Base-by-base conservation (phyloP, 2,888 invertebrate species). In the Sialis fuliginosa region DNA sequence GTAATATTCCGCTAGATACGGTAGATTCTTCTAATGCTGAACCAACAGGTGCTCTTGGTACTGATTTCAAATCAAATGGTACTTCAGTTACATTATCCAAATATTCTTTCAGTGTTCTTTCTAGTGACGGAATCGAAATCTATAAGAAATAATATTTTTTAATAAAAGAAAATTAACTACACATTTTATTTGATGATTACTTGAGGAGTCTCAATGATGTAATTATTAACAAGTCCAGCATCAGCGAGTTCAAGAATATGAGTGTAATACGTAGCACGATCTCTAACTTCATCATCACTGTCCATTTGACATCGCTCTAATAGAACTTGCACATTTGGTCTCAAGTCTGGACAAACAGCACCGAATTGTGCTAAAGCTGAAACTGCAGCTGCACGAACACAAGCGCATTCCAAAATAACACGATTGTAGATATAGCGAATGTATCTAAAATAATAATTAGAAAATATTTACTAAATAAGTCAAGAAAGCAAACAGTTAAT, bases 331-430 rank as follows among this genome's bases (percentile, higher is more conserved):
- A 99, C 87, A 60, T 95, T 95, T 7, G 80, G 81, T 47, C 91
- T 66, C 42, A 97, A 68, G 54, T 85, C 83, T 1, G 90, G 91
- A 62, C 93, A 91, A 47, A 89, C 83, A 0, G 97, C 97, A 2
- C 97, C 98, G 62, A 99, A 98, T 62, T 95, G 95, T 0, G 97
- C 93, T 56, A 99, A 77, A 0, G 98, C 95, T 0, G 95, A 89
- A 0, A 98, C 97, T 0, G 98, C 97, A 0, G 98, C 98, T 1
- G 95, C 95, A 48, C 95, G 72, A 1, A 98, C 93, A 9, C 91
- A 85, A 0, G 96, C 91, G 54, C 89, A 89, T 62, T 99, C 98
- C 53, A 99, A 69, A 54, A 99, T 96, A 0, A 99, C 95, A 41
- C 88, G 74, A 61, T 88, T 88, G 58, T 88, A 88, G 50, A 88